Conservation (phyloP, 1,140 invertebrate species). For the Samia ricini region DNA sequence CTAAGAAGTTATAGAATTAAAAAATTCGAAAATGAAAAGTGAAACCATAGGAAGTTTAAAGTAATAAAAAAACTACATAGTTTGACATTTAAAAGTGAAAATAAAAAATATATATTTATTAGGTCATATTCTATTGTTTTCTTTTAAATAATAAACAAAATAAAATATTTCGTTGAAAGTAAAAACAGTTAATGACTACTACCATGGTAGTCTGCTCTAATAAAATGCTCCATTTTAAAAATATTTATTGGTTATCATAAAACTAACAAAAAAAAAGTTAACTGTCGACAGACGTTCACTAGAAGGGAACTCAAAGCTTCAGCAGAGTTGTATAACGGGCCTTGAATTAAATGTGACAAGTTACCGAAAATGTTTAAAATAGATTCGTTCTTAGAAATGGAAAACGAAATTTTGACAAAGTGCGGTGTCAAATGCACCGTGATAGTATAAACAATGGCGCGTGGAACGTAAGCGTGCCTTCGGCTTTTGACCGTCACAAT, state of each 20-base stretch:
- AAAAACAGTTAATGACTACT: conserved; percentile 67
- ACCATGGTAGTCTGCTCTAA: conserved; percentile 61
- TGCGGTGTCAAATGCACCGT: conserved; percentile 54
- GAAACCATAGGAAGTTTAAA: not conserved
- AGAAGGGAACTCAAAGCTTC: conserved; percentile 19
- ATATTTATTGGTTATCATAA: conserved; percentile 67
- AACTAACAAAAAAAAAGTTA: conserved; percentile 42
- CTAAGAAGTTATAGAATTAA: too few relatives aligned
- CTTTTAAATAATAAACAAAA: conserved; percentile 32
- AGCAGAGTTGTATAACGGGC: conserved; percentile 49
- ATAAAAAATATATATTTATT: conserved; percentile 32
- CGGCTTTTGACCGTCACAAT: conserved; percentile 60
- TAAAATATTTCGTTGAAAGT: conserved; percentile 58
- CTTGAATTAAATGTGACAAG: conserved; percentile 39
- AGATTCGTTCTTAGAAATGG: conserved; percentile 49
- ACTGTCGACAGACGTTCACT: conserved; percentile 47
- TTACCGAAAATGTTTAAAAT: conserved; percentile 45
- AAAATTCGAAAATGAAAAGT: not conserved
- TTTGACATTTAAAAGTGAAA: conserved; percentile 15
- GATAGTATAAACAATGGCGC: conserved; percentile 39
- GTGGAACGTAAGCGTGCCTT: conserved; percentile 62
- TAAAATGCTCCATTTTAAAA: conserved; percentile 63
- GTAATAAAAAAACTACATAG: not conserved
- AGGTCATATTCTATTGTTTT: conserved; percentile 35
- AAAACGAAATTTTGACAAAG: conserved; percentile 71